These are phyloP conservation scores for Euzetes globulus DNA, from an alignment of 2,888 invertebrate genomes.

Conservation along the genomic window DNA sequence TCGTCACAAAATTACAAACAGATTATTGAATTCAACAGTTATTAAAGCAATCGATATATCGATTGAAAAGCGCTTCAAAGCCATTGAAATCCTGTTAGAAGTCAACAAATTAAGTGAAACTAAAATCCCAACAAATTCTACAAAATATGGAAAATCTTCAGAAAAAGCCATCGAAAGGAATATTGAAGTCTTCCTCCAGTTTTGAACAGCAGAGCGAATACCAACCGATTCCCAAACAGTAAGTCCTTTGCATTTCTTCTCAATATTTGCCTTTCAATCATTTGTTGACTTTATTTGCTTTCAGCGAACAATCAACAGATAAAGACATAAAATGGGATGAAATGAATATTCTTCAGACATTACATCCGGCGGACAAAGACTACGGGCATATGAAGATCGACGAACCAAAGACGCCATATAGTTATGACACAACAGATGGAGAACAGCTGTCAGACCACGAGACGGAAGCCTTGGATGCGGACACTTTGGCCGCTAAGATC, in stretches of 20 bases:
- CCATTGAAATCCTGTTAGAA: not conserved
- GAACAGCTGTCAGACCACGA: constrained; percentile 51
- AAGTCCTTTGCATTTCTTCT: not conserved
- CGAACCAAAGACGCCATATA: constrained; percentile 92
- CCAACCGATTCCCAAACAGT: constrained; percentile 30
- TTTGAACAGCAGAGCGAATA: constrained; percentile 56
- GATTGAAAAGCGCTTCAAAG: not conserved
- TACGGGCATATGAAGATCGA: constrained; percentile 99
- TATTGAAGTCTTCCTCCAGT: constrained; percentile 83
- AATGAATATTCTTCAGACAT: constrained; percentile 95
- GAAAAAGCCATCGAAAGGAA: constrained; percentile 78
- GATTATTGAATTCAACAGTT: not conserved
- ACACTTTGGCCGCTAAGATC: constrained; percentile 61
- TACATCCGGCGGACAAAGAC: constrained; percentile 95
- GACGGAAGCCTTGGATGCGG: constrained; percentile 63
- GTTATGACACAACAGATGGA: constrained; percentile 48
- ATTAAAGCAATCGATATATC: not conserved
- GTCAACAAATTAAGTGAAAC: not conserved
- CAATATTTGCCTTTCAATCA: not conserved
- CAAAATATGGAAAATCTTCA: constrained; percentile 59
- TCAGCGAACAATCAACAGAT: constrained; percentile 23
- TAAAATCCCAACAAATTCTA: not conserved
- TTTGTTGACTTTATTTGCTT: constrained; percentile 11
- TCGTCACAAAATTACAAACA: not conserved
- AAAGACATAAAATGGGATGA: constrained; percentile 82